These are phyloP conservation scores for Troilus luridus DNA, from an alignment of 2,888 invertebrate species.

Conservation along the genomic window DNA sequence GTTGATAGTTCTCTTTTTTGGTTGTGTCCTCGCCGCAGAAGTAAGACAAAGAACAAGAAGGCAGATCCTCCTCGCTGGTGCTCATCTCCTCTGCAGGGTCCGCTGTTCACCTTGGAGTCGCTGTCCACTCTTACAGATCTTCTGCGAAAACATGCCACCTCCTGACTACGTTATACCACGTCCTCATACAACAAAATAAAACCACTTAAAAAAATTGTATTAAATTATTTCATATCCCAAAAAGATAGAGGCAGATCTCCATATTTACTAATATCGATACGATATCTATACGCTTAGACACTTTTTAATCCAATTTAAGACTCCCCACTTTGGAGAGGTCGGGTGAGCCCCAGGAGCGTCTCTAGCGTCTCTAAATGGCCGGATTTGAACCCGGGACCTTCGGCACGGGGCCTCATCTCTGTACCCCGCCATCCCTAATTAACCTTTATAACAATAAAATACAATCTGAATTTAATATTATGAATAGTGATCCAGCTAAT, in stretches of 20 bases:
- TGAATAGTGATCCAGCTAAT: too few relatives aligned
- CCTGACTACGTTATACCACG: neutral
- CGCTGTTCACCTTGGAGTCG: constrained; percentile 50
- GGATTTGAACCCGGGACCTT: too few relatives aligned
- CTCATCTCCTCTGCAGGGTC: constrained; percentile 62
- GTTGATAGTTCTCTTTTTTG: constrained; percentile 60
- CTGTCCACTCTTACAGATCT: neutral
- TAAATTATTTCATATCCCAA: neutral
- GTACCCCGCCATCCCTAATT: too few relatives aligned
- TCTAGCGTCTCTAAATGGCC: too few relatives aligned
- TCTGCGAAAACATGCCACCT: neutral
- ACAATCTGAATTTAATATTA: too few relatives aligned
- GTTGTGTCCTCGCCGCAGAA: constrained; percentile 64
- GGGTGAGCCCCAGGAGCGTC: too few relatives aligned
- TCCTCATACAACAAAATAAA: neutral
- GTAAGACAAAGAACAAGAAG: constrained; percentile 60
- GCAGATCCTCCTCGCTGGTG: constrained; percentile 61
- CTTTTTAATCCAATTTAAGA: too few relatives aligned
- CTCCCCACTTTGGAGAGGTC: too few relatives aligned
- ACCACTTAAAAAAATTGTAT: neutral
- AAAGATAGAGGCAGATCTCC: neutral
- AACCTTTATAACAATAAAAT: too few relatives aligned
- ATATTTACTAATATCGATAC: neutral
- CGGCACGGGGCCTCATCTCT: too few relatives aligned
- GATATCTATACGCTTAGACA: too few relatives aligned